Conservation (phyloP, 2,888 invertebrate species). For the Helleia helle region DNA sequence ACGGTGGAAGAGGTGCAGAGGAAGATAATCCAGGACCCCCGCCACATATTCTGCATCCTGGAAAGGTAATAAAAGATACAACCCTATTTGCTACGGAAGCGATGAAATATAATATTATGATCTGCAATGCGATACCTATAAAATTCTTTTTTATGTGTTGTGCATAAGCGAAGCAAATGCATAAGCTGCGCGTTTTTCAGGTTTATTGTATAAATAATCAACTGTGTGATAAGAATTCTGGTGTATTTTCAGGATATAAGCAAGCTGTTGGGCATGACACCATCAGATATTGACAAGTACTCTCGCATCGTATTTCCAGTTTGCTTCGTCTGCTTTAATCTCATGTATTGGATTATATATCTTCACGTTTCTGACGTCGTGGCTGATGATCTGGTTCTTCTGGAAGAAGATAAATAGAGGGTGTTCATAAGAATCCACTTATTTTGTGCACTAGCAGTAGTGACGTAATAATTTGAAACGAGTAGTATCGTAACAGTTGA, state of each 20-base stretch:
- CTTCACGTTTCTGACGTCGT: slow-evolving; percentile 96
- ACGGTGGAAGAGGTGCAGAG: slow-evolving; percentile 81
- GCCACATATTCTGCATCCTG: slow-evolving; percentile 87
- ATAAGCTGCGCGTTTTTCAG: background rate
- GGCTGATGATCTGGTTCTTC: slow-evolving; percentile 92
- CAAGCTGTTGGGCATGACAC: slow-evolving; percentile 93
- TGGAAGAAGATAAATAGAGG: slow-evolving; percentile 78
- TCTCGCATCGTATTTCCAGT: slow-evolving; percentile 98
- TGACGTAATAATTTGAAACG: slow-evolving; percentile 56
- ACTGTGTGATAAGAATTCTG: slow-evolving; percentile 11
- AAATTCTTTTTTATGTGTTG: background rate
- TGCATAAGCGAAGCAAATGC: background rate
- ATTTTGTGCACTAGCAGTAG: slow-evolving; percentile 39
- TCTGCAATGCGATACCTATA: slow-evolving; percentile 13
- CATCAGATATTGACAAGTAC: slow-evolving; percentile 99
- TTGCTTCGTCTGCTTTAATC: slow-evolving; percentile 98
- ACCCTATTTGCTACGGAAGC: no score
- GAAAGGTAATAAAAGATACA: slow-evolving; percentile 79
- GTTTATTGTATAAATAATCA: slow-evolving; percentile 8
- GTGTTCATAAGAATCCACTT: slow-evolving; percentile 45
- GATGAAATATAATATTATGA: background rate
- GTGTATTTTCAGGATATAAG: slow-evolving; percentile 81
- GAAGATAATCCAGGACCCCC: slow-evolving; percentile 79
- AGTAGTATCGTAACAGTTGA: background rate
- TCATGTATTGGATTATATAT: slow-evolving; percentile 98